Conservation (phyloP, 2,797 vertebrate genomes). For the Kryptolebias ocellatus region DNA sequence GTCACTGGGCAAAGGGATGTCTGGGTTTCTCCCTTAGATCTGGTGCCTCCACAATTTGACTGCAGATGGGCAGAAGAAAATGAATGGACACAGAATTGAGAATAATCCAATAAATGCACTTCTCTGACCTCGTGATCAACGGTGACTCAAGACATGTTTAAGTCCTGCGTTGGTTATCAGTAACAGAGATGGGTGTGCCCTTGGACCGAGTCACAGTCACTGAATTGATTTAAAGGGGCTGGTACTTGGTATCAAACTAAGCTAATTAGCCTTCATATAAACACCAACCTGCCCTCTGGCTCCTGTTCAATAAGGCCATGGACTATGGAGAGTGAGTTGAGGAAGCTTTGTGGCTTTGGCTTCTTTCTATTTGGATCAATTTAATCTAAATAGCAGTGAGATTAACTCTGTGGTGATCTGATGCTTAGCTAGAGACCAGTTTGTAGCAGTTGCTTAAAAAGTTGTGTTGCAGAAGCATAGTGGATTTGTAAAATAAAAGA, state of each 20-base stretch:
- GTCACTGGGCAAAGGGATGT: too few species aligned
- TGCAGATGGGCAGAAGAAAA: too few species aligned
- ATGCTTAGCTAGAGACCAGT: not conserved
- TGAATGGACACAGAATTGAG: too few species aligned
- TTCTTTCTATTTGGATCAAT: conserved; percentile 74
- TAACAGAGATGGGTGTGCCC: not conserved
- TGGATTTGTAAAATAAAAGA: too few species aligned
- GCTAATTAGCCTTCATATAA: conserved; percentile 72
- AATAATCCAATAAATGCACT: too few species aligned
- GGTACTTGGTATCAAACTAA: conserved; percentile 62
- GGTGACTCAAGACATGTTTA: not conserved
- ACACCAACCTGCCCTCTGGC: conserved; percentile 66
- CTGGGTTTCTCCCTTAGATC: too few species aligned
- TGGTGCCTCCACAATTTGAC: too few species aligned
- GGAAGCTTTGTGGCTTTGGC: conserved; percentile 36
- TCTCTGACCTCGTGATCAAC: too few species aligned
- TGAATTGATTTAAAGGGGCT: conserved; percentile 63
- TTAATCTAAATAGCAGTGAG: conserved; percentile 72
- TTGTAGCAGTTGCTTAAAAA: too few species aligned
- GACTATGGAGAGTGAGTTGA: conserved; percentile 46
- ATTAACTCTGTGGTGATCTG: conserved; percentile 56
- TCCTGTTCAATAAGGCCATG: conserved; percentile 60
- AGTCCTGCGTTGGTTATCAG: not conserved
- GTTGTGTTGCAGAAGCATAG: too few species aligned
- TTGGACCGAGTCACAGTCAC: not conserved